These are phyloP conservation scores for Nerophis lumbriciformis DNA, from an alignment of 2,113 vertebrate genomes.

Conservation along the genomic window DNA sequence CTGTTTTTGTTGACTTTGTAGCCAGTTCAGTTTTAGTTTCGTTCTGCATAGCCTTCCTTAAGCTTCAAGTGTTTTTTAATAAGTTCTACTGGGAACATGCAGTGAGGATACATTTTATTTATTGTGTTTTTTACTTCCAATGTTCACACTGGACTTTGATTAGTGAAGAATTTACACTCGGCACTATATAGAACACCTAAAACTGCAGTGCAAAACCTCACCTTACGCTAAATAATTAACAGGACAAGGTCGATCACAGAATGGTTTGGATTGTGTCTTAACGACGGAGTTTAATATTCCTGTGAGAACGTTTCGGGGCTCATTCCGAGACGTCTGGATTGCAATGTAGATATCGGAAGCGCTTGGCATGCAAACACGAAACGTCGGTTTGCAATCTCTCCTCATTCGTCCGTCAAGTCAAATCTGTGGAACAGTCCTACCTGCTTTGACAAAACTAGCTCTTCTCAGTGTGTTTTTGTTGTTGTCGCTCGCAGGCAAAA, in stretches of 20 bases:
- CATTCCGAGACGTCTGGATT: slow-evolving; percentile 34
- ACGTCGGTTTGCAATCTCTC: slow-evolving; percentile 50
- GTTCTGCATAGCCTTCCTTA: too few relatives aligned
- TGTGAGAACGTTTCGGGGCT: slow-evolving; percentile 12
- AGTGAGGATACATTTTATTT: too few relatives aligned
- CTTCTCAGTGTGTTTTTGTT: slow-evolving; percentile 27
- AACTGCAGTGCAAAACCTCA: too few relatives aligned
- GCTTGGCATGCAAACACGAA: slow-evolving; percentile 47
- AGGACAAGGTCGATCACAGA: slow-evolving; percentile 7
- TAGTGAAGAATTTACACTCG: too few relatives aligned
- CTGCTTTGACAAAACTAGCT: slow-evolving; percentile 55
- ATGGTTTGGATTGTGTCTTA: background rate
- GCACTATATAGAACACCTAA: too few relatives aligned
- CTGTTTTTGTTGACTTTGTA: too few relatives aligned
- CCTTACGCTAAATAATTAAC: background rate
- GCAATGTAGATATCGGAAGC: slow-evolving; percentile 34
- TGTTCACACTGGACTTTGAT: too few relatives aligned
- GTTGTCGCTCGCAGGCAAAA: slow-evolving; percentile 63
- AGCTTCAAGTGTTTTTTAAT: too few relatives aligned
- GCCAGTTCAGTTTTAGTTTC: too few relatives aligned
- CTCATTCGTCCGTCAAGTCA: slow-evolving; percentile 62
- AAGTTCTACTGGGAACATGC: too few relatives aligned
- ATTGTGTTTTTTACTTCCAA: too few relatives aligned
- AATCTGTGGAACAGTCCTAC: slow-evolving; percentile 53
- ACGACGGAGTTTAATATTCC: slow-evolving; percentile 6